Conservation (phyloP, 2,113 vertebrate genomes). For the Azemiops feae region DNA sequence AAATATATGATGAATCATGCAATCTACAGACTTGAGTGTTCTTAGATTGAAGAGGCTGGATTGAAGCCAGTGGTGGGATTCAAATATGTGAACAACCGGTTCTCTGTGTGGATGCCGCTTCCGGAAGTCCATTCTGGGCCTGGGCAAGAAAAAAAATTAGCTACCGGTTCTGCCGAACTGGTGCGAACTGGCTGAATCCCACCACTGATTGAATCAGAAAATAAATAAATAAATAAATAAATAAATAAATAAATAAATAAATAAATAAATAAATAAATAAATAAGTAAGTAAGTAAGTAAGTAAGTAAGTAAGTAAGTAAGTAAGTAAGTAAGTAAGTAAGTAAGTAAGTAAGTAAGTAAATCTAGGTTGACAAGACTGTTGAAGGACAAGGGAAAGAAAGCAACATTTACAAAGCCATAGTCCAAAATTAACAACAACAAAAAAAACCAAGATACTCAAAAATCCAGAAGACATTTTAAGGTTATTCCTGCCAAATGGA, state of each 20-base stretch:
- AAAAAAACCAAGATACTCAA: not conserved
- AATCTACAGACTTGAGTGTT: not conserved
- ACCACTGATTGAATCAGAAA: not conserved
- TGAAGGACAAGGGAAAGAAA: not conserved
- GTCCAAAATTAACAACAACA: not conserved
- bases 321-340: not conserved
- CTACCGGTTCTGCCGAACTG: no score
- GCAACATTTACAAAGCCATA: not conserved
- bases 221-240: not conserved
- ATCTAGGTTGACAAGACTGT: not conserved
- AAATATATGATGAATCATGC: not conserved
- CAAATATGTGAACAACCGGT: no score
- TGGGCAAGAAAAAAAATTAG: no score
- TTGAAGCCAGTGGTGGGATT: no score
- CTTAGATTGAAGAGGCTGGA: not conserved
- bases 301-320: no score
- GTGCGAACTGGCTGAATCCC: no score
- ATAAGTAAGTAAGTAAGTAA: no score
- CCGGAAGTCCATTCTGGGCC: no score
- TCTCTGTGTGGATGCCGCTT: no score
- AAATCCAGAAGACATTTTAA: not conserved
- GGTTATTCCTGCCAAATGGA: not conserved
- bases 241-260: not conserved
- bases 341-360: not conserved
- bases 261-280: not conserved